phyloP scores from a whole-genome alignment of 2,797 vertebrate species.

The Hypotaenidia okinawae region DNA sequence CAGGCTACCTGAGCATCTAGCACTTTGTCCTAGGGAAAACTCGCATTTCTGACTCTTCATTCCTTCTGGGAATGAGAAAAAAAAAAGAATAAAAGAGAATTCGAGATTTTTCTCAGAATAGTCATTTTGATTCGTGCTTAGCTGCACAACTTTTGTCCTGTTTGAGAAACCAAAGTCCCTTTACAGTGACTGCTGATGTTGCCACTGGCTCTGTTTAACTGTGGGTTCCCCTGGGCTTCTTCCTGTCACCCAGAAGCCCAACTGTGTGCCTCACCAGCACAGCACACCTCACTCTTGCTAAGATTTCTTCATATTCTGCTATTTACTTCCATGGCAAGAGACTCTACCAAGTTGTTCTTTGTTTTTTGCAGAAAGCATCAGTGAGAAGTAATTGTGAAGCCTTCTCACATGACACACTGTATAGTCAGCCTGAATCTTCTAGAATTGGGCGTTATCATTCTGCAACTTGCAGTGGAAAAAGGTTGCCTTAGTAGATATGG shows the following conservation, averaged over 20 bases:
- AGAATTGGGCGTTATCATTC: neutral
- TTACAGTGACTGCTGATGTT: neutral
- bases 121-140: neutral
- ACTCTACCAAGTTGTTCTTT: neutral
- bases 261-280: neutral
- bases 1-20: neutral
- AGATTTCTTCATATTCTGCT: neutral
- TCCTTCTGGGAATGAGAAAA: neutral
- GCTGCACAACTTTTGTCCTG: neutral
- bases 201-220: neutral
- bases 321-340: neutral
- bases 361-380: neutral
- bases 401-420: neutral
- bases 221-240: neutral
- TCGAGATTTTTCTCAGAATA: neutral
- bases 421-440: neutral
- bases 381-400: neutral
- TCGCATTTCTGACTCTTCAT: neutral
- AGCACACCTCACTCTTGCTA: neutral
- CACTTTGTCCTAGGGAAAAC: neutral
- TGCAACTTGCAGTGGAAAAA: neutral
- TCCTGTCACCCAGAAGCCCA: neutral
- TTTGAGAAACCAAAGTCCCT: neutral
- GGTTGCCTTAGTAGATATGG: slow-evolving; percentile 3
- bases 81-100: neutral